Evolutionary conservation across 2,888 invertebrate genomes (phyloP), one percentile per base, ranked within the genome.

Genomic region (Rhagium mordax): DNA sequence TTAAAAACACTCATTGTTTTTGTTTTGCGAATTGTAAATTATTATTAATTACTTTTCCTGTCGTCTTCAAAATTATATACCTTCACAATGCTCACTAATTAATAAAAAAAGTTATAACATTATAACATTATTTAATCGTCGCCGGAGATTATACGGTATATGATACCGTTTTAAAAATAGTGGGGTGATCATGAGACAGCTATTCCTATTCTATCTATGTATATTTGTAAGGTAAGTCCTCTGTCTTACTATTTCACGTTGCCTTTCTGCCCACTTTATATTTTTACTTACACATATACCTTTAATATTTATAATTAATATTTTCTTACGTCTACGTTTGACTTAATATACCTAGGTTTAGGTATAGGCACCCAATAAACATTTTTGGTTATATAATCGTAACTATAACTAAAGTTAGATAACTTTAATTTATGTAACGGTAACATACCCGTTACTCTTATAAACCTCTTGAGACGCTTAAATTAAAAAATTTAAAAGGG

Each of bases 1-100:
- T 59, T 59, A 20, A 33, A n/a, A 59, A 8, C 59, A 4, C 8
- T 59, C 33, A 18, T 59, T 59, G 55, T 55, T 24, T 55, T 55
- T 10, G 18, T 59, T 59, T 59, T 29, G 7, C 3, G 13, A 13
- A 15, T 59, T 29, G 7, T 20, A 24, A 24, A 55, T 55, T 20
- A 55, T n/a, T 55, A n/a, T n/a, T 24, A 55, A 55, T 57, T 21
- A 57, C 41, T 41, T 41, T 41, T 41, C 41, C 41, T 41, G 41
- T 41, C 13, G 41, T 41, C 41, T 13, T 13, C 13, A 41, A 41
- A 41, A 41, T 41, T 41, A 41, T n/a, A 41, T 41, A 3, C n/a
- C 41, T 41, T 41, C 41, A 41, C 41, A 41, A 3, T n/a, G n/a
- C 41, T 41, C 41, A 41, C 41, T 41, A 41, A 41, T 41, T 41